Base-by-base conservation (phyloP, 2,888 invertebrate genomes). In the Eupeodes luniger region DNA sequence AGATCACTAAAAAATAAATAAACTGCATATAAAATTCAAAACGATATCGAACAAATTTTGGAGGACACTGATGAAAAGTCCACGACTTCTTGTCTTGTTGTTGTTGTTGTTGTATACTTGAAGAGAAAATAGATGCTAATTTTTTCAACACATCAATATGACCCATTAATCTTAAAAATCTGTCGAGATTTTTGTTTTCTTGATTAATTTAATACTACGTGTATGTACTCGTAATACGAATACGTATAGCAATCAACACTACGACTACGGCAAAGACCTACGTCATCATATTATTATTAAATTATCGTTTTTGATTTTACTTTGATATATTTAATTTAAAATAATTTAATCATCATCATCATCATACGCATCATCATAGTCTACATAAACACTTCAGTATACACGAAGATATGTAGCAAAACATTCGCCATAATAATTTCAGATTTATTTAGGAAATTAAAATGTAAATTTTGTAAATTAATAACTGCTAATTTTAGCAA, bases 401-500 rank as follows among this genome's bases (percentile, higher is more conserved):
- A 9, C 9, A 40, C 40, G 9, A 3, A 40, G 6, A 40, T 5
- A 7, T 5, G 9, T 5, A 40, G 5, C 1, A 40, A 40, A 40
- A 40, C 40, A 40, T 40, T 40, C 9, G 40, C 40, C 1, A 7
- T 9, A 40, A 40, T 7, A 7, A 40, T 40, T 40, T 5, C 40
- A 69, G 47, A 62, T n/a, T 69, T 70, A 47, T 81, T 82, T n/a
- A 57, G 51, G 44, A 81, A 75, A 81, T 66, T 51, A 51, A 75
- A 81, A 81, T 67, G 53, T 51, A 61, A 67, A 67, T 75, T 66
- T 67, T 40, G 59, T 61, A 27, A 81, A 81, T 81, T 81, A 57
- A 81, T 75, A 81, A 67, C 67, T 44, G 27, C 51, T 67, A 61
- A 75, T n/a, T 36, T 81, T 75, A 55, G 67, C 51, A 53, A 67